Percentiles rank a stretch among this genome's conserved stretches.
Conservation (phyloP, 1,140 invertebrate species). For the Fopius arisanus region DNA sequence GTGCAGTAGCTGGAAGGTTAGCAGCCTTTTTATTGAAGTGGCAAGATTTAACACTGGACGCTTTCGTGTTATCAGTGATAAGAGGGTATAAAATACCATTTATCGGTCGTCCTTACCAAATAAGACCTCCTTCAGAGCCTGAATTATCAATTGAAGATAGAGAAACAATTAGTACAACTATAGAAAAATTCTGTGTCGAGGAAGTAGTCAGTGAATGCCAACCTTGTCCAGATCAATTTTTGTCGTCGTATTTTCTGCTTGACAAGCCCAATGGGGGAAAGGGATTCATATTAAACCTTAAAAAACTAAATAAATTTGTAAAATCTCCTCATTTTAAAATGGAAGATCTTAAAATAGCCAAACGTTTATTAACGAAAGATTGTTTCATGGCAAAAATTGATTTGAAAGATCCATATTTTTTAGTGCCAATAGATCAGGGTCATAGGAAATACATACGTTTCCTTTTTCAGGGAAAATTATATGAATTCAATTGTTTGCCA, state of each 20-base stretch:
- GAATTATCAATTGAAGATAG: neutral
- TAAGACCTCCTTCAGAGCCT: neutral
- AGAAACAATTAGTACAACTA: neutral
- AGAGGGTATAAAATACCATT: neutral
- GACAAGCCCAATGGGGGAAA: slow-evolving; percentile 7
- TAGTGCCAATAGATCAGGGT: neutral
- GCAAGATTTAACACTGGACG: neutral
- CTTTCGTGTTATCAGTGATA: neutral
- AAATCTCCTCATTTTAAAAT: slow-evolving; percentile 5
- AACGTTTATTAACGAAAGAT: neutral
- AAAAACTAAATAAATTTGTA: slow-evolving; percentile 20
- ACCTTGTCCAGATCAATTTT: neutral
- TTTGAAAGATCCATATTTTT: slow-evolving; percentile 15
- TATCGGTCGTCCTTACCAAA: neutral
- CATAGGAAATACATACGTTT: slow-evolving; percentile 15
- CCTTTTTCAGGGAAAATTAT: neutral
- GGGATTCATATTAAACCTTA: neutral
- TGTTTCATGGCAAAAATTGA: slow-evolving; percentile 15
- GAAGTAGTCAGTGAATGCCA: neutral
- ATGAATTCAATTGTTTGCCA: slow-evolving; percentile 12
- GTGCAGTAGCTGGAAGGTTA: neutral
- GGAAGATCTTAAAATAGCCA: neutral
- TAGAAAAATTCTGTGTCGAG: neutral
- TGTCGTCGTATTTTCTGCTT: neutral
- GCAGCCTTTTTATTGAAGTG: neutral